These are phyloP conservation scores for Luscinia megarhynchos DNA, from an alignment of 2,797 vertebrate species.

Conservation along the genomic window DNA sequence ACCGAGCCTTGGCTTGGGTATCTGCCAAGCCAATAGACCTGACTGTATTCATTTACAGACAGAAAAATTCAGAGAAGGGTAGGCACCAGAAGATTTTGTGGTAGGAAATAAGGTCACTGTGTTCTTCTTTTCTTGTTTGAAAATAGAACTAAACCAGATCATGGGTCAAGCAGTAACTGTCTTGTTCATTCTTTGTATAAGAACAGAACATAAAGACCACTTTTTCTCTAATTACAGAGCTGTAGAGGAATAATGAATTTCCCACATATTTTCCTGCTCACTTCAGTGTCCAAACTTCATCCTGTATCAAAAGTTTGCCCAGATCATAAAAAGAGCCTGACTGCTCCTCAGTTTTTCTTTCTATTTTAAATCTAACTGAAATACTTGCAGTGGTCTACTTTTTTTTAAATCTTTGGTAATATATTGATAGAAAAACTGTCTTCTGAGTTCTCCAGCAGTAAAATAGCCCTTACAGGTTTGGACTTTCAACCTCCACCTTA, in stretches of 20 bases:
- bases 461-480: background rate
- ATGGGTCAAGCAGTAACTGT: background rate
- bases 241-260: background rate
- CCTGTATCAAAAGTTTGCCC: background rate
- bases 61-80: constrained; percentile 46
- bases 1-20: background rate
- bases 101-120: constrained; percentile 18
- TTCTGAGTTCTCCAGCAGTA: background rate
- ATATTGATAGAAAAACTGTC: background rate
- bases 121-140: background rate
- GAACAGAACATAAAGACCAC: background rate
- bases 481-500: background rate
- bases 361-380: background rate
- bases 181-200: background rate
- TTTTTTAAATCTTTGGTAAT: background rate
- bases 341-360: background rate
- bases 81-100: constrained; percentile 23
- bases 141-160: constrained; percentile 5
- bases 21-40: constrained; percentile 43
- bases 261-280: background rate
- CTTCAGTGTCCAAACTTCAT: background rate
- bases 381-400: background rate
- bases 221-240: background rate
- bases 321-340: background rate
- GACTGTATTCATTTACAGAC: constrained; percentile 33